Evolutionary conservation across 2,888 invertebrate species (phyloP).

Genomic region (Rotaria magnacalcarata): DNA sequence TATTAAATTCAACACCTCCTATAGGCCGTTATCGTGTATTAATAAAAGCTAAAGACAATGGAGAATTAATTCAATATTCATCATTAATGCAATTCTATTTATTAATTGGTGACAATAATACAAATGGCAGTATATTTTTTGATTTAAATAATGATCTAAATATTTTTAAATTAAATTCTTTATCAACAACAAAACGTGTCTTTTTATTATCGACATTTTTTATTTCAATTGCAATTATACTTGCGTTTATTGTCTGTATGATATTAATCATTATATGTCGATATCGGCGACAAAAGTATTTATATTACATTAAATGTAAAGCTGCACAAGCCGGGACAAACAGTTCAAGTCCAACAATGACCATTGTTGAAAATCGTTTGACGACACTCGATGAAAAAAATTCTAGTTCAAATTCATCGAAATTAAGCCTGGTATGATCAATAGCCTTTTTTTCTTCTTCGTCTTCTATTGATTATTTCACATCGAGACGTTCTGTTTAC

Average conservation of each 20-base stretch:
- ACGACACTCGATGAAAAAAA: neutral
- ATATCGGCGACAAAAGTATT: neutral
- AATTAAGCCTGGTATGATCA: slow-evolving; percentile 21
- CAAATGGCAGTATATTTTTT: slow-evolving; percentile 12
- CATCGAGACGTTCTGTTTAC: neutral
- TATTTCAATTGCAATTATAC: neutral
- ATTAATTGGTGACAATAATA: slow-evolving; percentile 27
- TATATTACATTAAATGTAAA: slow-evolving; percentile 27
- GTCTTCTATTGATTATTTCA: too few species aligned
- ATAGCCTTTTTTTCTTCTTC: neutral
- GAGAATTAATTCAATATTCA: neutral
- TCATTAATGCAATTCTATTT: neutral
- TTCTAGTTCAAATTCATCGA: slow-evolving; percentile 9
- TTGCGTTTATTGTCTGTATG: neutral
- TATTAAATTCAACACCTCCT: neutral
- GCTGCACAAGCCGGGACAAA: neutral
- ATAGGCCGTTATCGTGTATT: neutral
- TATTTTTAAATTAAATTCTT: neutral
- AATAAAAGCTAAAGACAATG: neutral
- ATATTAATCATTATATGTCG: neutral
- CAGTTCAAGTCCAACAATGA: neutral
- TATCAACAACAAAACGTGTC: neutral
- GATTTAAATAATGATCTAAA: neutral
- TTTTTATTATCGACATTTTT: slow-evolving; percentile 7
- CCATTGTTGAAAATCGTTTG: neutral